Evolutionary conservation across 1,140 invertebrate species (phyloP), one percentile per base, ranked within the genome.

Genomic region (Drosophila sproati): DNA sequence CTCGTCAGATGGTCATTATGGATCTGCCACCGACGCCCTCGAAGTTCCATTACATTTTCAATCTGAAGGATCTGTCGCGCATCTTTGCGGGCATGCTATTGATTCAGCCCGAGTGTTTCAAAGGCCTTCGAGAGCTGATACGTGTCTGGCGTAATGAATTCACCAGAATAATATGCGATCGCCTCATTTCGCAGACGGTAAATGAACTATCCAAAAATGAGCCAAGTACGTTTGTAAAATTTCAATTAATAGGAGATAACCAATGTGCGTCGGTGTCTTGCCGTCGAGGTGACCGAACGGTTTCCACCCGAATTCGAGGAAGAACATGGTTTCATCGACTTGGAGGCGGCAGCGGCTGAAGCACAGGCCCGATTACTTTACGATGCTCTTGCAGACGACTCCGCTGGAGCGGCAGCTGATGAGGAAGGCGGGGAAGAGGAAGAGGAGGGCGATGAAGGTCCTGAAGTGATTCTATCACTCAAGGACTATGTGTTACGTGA

Each of bases 11-110:
- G 59, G 94, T 97, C 37, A 95, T 96, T 56, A 93, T 94, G 12
- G 95, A 97, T 75, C 91, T 98, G 56, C 96, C 97, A n/a, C 97
- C 97, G 12, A 98, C 97, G 0, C 98, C 98, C 3, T 96, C 96
- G 3, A 98, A 97, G 92, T 98, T 98, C 93, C 97, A 98, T 92
- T 98, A 98, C 92, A 97, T 98, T 68, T 98, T 98, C 93, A 98
- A 98, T 92, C 94, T 98, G 92, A 94, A 97, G 71, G 98, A 98
- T 94, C 93, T 98, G 52, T 98, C 97, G 1, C 94, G 97, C 54
- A 95, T 98, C 32, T 95, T 95, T 68, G 95, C 95, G 43, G 97
- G 97, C 3, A 86, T 98, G 69, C 95, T 96, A 62, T 94, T 97
- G 59, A 97, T 96, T 29, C 94, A 95, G 51, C 95, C 96, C 0